A percentile compares a stretch with the other conserved stretches of the same genome.
Conservation (phyloP, 2,113 vertebrate genomes). For the Thryonomys swinderianus region DNA sequence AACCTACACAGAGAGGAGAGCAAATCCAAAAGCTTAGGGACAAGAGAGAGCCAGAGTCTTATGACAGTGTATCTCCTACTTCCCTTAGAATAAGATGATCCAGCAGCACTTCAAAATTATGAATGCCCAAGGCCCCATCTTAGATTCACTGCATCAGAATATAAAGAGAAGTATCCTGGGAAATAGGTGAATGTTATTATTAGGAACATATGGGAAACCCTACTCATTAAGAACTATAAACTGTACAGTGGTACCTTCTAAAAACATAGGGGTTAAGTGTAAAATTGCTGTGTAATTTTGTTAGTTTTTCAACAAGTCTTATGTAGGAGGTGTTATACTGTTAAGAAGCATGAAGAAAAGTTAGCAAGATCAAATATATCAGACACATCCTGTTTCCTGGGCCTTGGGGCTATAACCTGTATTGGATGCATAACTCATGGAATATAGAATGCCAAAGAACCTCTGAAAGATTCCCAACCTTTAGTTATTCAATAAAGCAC, state of each 20-base stretch:
- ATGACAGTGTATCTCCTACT: neutral
- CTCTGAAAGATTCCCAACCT: neutral
- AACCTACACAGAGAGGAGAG: neutral
- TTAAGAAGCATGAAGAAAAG: neutral
- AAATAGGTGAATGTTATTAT: neutral
- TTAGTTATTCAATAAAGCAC: slow-evolving; percentile 21
- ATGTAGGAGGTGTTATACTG: neutral
- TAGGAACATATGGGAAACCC: neutral
- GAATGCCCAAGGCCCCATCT: neutral
- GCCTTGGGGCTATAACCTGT: neutral
- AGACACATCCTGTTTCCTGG: neutral
- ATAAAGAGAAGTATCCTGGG: neutral
- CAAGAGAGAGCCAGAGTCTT: neutral
- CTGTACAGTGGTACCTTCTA: neutral
- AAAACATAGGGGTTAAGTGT: neutral
- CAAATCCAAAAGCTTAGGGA: neutral
- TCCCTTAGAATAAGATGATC: neutral
- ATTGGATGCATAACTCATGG: neutral
- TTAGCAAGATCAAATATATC: slow-evolving; percentile 18
- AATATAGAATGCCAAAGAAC: slow-evolving; percentile 4
- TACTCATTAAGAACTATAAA: neutral
- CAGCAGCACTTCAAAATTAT: neutral
- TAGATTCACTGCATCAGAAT: neutral
- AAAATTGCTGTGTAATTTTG: neutral
- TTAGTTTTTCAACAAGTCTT: neutral